These are phyloP conservation scores for Liasis olivaceus DNA, from an alignment of 2,797 vertebrate species.

Conservation along the genomic window DNA sequence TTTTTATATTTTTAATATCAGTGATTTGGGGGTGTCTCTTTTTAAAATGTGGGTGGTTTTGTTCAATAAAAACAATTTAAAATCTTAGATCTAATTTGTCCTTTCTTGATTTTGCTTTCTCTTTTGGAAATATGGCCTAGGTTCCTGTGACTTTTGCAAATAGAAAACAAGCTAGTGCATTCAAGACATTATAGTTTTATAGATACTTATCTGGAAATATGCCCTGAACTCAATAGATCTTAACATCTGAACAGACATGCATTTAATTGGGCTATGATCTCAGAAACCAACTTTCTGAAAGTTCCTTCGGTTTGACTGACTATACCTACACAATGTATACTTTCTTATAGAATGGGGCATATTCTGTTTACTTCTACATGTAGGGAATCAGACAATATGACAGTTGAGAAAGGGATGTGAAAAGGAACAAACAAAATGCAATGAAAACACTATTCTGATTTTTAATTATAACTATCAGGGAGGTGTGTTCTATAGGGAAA, in stretches of 20 bases:
- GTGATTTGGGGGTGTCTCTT: not conserved
- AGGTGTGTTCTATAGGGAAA: not conserved
- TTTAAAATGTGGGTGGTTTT: not conserved
- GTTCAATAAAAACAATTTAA: slow-evolving; percentile 16
- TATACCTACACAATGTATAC: not conserved
- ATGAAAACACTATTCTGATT: not conserved
- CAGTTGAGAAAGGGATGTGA: not conserved
- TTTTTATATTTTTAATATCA: slow-evolving; percentile 10
- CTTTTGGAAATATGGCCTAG: not conserved
- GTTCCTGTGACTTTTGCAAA: not conserved
- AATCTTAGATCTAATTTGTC: not conserved
- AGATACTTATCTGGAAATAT: not conserved
- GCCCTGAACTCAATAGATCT: not conserved
- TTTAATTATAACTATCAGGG: not conserved
- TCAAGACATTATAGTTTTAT: not conserved
- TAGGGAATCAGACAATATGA: not conserved
- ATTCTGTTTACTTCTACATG: not conserved
- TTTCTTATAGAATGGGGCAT: not conserved
- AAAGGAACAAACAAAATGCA: not conserved
- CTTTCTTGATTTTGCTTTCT: not conserved
- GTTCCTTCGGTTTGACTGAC: not conserved
- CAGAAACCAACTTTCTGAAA: not conserved
- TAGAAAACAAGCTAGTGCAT: not conserved
- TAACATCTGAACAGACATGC: not conserved
- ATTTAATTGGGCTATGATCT: not conserved